Percentiles rank a stretch among this genome's conserved stretches.
These are phyloP conservation scores for Apomyelois bistriatella DNA, from an alignment of 2,888 invertebrate species.

Conservation along the genomic window DNA sequence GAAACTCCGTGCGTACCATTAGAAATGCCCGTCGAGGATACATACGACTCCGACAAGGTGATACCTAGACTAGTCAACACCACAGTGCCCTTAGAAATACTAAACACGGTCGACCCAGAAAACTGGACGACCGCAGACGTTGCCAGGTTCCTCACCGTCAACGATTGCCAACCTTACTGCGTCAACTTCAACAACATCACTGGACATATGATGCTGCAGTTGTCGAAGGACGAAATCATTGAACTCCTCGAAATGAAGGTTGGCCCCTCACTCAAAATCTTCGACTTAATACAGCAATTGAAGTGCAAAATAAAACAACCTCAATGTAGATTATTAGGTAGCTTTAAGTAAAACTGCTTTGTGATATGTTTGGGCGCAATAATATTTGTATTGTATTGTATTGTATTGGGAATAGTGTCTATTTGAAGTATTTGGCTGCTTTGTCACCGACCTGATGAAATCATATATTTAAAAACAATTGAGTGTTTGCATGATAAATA, in stretches of 20 bases:
- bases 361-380: not conserved
- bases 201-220: slow-evolving; percentile 87
- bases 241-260: slow-evolving; percentile 95
- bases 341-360: slow-evolving; percentile 38
- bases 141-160: slow-evolving; percentile 92
- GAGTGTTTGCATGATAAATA: too few species aligned
- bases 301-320: slow-evolving; percentile 91
- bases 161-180: slow-evolving; percentile 89
- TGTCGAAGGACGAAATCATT: slow-evolving; percentile 94
- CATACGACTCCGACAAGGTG: slow-evolving; percentile 67
- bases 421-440: not conserved
- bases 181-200: slow-evolving; percentile 86
- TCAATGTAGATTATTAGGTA: slow-evolving; percentile 73
- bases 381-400: not conserved
- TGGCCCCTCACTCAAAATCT: slow-evolving; percentile 95
- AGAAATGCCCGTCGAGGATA: slow-evolving; percentile 8
- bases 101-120: slow-evolving; percentile 71
- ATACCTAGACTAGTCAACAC: slow-evolving; percentile 83
- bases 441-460: not conserved
- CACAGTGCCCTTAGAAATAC: slow-evolving; percentile 68
- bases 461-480: too few species aligned
- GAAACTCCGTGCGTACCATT: not conserved
- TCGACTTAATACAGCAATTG: slow-evolving; percentile 93
- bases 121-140: slow-evolving; percentile 91
- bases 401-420: slow-evolving; percentile 10